Conservation (phyloP, 53 echinoderm and acorn worm genomes). For the Antedon mediterranea region DNA sequence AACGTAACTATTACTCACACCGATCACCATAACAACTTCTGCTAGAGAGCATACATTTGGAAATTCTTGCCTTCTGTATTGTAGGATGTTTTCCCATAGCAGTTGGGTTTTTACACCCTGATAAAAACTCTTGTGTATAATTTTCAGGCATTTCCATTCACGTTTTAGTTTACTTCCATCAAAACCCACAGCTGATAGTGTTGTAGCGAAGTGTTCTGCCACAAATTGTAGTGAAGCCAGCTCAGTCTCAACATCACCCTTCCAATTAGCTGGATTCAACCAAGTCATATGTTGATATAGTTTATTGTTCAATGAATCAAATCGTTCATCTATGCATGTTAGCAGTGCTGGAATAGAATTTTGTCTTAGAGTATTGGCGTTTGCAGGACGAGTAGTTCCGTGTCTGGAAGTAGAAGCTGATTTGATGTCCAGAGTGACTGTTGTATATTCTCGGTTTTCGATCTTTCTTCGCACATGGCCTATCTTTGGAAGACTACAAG, state of each 20-base stretch:
- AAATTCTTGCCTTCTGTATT: slow-evolving; percentile 17
- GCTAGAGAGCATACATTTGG: slow-evolving; percentile 13
- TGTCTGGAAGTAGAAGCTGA: too few species aligned
- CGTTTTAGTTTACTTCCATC: slow-evolving; percentile 16
- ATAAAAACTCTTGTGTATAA: slow-evolving; percentile 23
- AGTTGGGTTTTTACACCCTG: slow-evolving; percentile 1
- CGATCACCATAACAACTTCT: slow-evolving; percentile 21
- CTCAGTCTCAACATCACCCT: slow-evolving; percentile 18
- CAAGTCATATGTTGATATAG: slow-evolving; percentile 34
- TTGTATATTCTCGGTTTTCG: slow-evolving; percentile 9
- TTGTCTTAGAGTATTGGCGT: too few species aligned
- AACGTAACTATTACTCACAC: slow-evolving; percentile 25
- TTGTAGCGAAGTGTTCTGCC: slow-evolving; percentile 11
- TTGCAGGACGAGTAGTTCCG: too few species aligned
- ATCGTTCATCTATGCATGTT: slow-evolving; percentile 16
- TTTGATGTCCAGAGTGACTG: slow-evolving; percentile 19
- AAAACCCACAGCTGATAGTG: slow-evolving; percentile 23
- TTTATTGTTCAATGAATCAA: slow-evolving; percentile 14
- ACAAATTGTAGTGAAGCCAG: slow-evolving; percentile 22
- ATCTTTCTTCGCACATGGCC: slow-evolving; percentile 10
- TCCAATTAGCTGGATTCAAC: slow-evolving; percentile 40
- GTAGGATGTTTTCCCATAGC: slow-evolving; percentile 14
- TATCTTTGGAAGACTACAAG: slow-evolving; percentile 9
- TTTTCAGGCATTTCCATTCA: slow-evolving; percentile 27
- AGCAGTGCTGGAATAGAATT: slow-evolving; percentile 5